Percentiles rank a stretch among this genome's conserved stretches.
Conservation (phyloP, 1,140 invertebrate genomes). For the Apis cerana region DNA sequence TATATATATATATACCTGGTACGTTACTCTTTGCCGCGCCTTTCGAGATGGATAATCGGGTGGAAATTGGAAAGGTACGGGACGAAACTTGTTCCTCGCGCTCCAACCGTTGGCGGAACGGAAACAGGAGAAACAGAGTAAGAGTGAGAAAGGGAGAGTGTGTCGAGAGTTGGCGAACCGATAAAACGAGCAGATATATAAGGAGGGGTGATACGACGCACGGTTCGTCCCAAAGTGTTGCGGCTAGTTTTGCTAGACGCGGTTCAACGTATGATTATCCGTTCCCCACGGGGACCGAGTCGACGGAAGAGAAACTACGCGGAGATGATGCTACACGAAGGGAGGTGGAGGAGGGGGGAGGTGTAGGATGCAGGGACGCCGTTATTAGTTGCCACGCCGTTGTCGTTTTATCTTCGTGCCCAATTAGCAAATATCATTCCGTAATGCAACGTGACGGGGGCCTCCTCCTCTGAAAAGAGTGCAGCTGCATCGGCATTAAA, state of each 20-base stretch:
- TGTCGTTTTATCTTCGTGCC: slow-evolving; percentile 79
- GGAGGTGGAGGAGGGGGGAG: neutral
- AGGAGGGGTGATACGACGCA: slow-evolving; percentile 7
- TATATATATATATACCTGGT: too few species aligned
- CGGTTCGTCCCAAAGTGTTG: slow-evolving; percentile 48
- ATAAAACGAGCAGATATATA: slow-evolving; percentile 57
- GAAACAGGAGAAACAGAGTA: too few species aligned
- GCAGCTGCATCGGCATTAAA: slow-evolving; percentile 63
- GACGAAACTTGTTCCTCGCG: too few species aligned
- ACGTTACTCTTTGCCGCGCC: too few species aligned
- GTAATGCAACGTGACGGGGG: slow-evolving; percentile 78
- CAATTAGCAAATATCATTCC: slow-evolving; percentile 80
- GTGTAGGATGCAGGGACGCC: slow-evolving; percentile 57
- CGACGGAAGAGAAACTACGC: slow-evolving; percentile 34
- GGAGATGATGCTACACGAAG: slow-evolving; percentile 28
- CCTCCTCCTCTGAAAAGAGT: slow-evolving; percentile 65
- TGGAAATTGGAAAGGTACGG: neutral
- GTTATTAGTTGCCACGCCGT: slow-evolving; percentile 76
- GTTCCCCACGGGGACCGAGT: slow-evolving; percentile 68
- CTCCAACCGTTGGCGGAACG: neutral
- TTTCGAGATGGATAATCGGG: neutral
- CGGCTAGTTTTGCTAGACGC: slow-evolving; percentile 56
- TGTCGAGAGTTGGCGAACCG: slow-evolving; percentile 38
- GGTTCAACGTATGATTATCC: slow-evolving; percentile 76
- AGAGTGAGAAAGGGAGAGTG: neutral